Conservation (phyloP, 2,888 invertebrate genomes). For the Pristionchus arcanus region DNA sequence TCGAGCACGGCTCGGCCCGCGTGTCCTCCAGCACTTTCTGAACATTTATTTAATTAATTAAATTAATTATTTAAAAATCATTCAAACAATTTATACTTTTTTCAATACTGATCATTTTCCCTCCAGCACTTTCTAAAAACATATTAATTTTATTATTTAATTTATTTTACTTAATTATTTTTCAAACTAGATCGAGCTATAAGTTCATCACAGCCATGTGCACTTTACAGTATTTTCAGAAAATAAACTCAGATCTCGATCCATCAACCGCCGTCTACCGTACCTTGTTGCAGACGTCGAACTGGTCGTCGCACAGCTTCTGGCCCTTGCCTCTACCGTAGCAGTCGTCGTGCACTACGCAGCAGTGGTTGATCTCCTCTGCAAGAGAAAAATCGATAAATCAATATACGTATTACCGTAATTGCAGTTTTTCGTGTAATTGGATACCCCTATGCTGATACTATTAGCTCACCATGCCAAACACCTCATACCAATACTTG, state of each 20-base stretch:
- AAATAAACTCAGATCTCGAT: background rate
- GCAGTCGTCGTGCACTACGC: slow-evolving; percentile 70
- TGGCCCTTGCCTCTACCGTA: slow-evolving; percentile 65
- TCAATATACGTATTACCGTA: background rate
- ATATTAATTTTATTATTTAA: too few species aligned
- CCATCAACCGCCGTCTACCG: background rate
- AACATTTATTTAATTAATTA: background rate
- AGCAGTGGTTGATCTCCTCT: slow-evolving; percentile 70
- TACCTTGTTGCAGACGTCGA: slow-evolving; percentile 65
- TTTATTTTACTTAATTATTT: too few species aligned
- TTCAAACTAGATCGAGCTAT: too few species aligned
- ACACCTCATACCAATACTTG: background rate
- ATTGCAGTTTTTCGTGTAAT: background rate
- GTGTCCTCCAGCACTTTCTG: slow-evolving; percentile 55
- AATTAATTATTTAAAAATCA: background rate
- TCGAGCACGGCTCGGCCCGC: slow-evolving; percentile 58
- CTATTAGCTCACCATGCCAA: background rate
- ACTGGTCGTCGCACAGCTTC: slow-evolving; percentile 62
- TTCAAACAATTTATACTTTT: too few species aligned
- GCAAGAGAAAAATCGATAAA: background rate
- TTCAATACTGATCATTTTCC: too few species aligned
- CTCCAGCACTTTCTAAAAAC: too few species aligned
- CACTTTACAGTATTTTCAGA: too few species aligned
- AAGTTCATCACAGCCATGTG: too few species aligned
- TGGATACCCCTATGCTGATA: background rate